Percentiles rank a stretch among this genome's conserved stretches.
Conservation (phyloP, 2,888 invertebrate species). For the Plebejus anna region DNA sequence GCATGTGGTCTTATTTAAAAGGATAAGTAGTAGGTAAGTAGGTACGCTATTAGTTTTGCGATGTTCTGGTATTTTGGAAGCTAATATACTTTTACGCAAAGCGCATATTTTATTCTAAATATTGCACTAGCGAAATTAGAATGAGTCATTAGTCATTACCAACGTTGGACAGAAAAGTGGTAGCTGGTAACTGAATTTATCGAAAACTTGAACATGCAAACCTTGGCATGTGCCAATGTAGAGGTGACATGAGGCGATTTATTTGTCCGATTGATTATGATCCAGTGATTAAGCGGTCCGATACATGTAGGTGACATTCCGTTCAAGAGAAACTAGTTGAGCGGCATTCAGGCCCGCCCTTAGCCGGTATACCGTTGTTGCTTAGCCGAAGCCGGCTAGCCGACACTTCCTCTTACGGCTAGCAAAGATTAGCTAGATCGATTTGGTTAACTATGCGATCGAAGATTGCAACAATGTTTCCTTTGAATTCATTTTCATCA, state of each 20-base stretch:
- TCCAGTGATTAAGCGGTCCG: conserved; percentile 37
- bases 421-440: neutral
- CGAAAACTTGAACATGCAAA: neutral
- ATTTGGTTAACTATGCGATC: neutral
- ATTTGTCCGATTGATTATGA: conserved; percentile 31
- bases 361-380: conserved; percentile 60
- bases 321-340: conserved; percentile 66
- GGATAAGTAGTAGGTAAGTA: neutral
- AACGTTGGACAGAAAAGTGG: neutral
- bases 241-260: conserved; percentile 10
- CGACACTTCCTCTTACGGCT: conserved; percentile 34
- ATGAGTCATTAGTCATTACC: neutral
- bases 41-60: no score
- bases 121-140: neutral
- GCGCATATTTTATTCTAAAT: no score
- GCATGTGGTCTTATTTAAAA: neutral
- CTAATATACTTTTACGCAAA: neutral
- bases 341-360: conserved; percentile 71
- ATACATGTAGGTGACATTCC: conserved; percentile 68
- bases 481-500: neutral
- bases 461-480: neutral
- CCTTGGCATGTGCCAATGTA: neutral
- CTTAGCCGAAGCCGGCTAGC: conserved; percentile 44
- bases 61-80: no score
- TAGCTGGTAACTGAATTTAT: neutral